phyloP scores from a whole-genome alignment of 2,113 vertebrate genomes.

The Solea senegalensis region DNA sequence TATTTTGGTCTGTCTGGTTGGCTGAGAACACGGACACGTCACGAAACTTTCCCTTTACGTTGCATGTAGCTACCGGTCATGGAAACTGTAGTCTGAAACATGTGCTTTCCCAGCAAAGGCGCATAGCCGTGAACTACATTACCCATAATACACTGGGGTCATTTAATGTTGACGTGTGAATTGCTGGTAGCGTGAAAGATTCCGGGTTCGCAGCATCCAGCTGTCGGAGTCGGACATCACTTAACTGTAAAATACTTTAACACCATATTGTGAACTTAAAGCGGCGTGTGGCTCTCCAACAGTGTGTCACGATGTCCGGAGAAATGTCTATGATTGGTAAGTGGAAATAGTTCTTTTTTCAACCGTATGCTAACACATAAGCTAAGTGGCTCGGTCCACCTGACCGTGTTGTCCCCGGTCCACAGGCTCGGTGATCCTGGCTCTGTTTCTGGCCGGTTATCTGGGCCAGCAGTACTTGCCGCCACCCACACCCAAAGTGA shows the following conservation, averaged over 20 bases:
- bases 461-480: constrained; percentile 96
- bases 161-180: constrained; percentile 77
- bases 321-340: constrained; percentile 91
- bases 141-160: constrained; percentile 40
- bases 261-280: background rate
- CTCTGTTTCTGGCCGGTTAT: constrained; percentile 92
- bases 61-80: background rate
- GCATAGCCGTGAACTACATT: constrained; percentile 61
- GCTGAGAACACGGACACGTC: background rate
- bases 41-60: background rate
- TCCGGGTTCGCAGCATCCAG: background rate
- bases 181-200: constrained; percentile 20
- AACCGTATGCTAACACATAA: constrained; percentile 8
- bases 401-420: background rate
- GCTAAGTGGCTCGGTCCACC: constrained; percentile 11
- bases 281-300: background rate
- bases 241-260: background rate
- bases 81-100: constrained; percentile 49
- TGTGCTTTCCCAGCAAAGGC: accelerated
- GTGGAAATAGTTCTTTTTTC: constrained; percentile 30
- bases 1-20: constrained; percentile 19
- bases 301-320: constrained; percentile 83
- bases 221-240: background rate
- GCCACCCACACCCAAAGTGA: constrained; percentile 89
- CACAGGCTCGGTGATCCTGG: constrained; percentile 91